Conservation (phyloP, 2,113 vertebrate species). For the Melanocharis versteri region DNA sequence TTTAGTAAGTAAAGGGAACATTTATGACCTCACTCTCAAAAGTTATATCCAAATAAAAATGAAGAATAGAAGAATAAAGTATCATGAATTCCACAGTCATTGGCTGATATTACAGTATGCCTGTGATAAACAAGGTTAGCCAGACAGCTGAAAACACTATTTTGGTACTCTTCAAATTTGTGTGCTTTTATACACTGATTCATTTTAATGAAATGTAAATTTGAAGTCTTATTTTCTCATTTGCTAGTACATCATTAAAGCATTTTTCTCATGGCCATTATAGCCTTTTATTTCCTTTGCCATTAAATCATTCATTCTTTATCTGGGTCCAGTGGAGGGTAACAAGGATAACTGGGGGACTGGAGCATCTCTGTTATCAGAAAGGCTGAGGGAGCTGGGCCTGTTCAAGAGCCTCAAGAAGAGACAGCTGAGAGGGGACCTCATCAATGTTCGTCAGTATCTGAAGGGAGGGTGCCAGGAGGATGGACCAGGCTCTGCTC, state of each 20-base stretch:
- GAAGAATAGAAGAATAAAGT: conserved; percentile 34
- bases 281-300: not conserved
- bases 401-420: accelerated
- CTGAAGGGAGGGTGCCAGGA: accelerated
- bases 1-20: conserved; percentile 42
- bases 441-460: too few species aligned
- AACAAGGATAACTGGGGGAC: not conserved
- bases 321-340: not conserved
- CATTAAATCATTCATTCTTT: not conserved
- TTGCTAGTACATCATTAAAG: not conserved
- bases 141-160: not conserved
- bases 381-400: not conserved
- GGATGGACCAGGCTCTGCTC: not conserved
- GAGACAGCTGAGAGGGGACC: not conserved
- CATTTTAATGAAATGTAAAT: conserved; percentile 28
- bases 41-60: conserved; percentile 56
- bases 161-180: not conserved
- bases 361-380: not conserved
- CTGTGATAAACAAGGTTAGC: conserved; percentile 32
- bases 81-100: conserved; percentile 17
- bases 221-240: not conserved
- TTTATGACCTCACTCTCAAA: conserved; percentile 34
- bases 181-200: not conserved
- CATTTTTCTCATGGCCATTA: not conserved
- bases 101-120: not conserved